phyloP scores from a whole-genome alignment of 1,140 invertebrate genomes.

The Drusus annulatus region DNA sequence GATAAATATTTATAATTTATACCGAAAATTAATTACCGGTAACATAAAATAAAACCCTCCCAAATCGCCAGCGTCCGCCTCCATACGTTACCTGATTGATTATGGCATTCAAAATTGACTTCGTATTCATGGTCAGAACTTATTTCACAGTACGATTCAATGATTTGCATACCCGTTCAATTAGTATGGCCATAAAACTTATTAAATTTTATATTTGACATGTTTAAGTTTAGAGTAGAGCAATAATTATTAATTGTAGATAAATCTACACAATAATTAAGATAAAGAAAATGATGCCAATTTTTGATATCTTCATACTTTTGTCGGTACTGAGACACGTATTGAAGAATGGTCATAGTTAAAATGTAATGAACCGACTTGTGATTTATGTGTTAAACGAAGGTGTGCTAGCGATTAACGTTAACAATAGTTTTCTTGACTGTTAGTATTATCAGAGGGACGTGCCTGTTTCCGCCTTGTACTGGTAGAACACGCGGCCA shows the following conservation, averaged over 20 bases:
- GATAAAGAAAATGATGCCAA: no score
- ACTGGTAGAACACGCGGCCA: neutral
- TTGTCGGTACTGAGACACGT: no score
- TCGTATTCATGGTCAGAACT: constrained; percentile 8
- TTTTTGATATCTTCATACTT: no score
- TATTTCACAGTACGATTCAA: neutral
- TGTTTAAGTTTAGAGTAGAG: no score
- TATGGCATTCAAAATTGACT: constrained; percentile 6
- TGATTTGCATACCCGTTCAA: constrained; percentile 12
- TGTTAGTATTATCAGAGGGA: neutral
- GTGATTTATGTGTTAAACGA: no score
- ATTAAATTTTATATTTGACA: no score
- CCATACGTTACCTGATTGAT: constrained; percentile 5
- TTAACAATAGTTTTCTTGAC: neutral
- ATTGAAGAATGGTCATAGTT: no score
- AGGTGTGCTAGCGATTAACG: no score
- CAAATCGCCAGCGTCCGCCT: constrained; percentile 1
- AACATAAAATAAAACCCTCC: neutral
- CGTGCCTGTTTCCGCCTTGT: neutral
- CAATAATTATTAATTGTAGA: no score
- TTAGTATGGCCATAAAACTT: neutral
- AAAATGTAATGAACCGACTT: no score
- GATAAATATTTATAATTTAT: no score
- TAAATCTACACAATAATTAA: no score
- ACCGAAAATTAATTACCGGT: neutral